phyloP scores from a whole-genome alignment of 2,888 invertebrate genomes.

The Dermolepida albohirtum region DNA sequence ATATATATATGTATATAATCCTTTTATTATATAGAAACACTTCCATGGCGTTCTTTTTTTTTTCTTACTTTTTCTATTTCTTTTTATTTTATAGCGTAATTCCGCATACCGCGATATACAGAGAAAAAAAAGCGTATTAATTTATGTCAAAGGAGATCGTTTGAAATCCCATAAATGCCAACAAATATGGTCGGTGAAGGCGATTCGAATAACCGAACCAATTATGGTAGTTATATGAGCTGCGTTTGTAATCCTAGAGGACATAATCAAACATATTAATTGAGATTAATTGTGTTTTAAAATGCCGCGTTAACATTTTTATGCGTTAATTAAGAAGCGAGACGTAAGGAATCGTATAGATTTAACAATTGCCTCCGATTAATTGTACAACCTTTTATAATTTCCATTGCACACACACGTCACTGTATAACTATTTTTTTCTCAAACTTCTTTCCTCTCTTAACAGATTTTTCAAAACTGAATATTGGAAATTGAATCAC shows the following conservation, averaged over 20 bases:
- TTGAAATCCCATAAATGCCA: constrained; percentile 42
- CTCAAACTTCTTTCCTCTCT: not conserved
- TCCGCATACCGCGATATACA: constrained; percentile 27
- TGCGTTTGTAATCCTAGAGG: constrained; percentile 45
- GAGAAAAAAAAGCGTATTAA: constrained; percentile 37
- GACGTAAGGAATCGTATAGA: constrained; percentile 23
- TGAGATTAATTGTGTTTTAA: constrained; percentile 49
- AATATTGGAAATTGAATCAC: not conserved
- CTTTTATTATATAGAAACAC: constrained; percentile 5
- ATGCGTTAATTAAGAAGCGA: constrained; percentile 34
- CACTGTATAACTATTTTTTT: constrained; percentile 14
- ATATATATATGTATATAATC: constrained; percentile 1
- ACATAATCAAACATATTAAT: constrained; percentile 50
- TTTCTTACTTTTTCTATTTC: constrained; percentile 7
- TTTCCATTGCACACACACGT: constrained; percentile 24
- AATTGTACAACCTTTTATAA: constrained; percentile 33
- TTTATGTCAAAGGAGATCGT: constrained; percentile 39
- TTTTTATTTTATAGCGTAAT: constrained; percentile 12
- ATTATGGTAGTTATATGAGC: constrained; percentile 50
- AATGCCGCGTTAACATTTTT: constrained; percentile 41
- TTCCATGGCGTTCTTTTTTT: too few species aligned
- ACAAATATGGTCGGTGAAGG: constrained; percentile 41
- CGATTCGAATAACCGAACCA: constrained; percentile 49
- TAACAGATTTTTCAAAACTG: not conserved
- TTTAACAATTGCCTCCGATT: constrained; percentile 28